These are phyloP conservation scores for Rhineura floridana DNA, from an alignment of 2,113 vertebrate genomes.

Conservation along the genomic window DNA sequence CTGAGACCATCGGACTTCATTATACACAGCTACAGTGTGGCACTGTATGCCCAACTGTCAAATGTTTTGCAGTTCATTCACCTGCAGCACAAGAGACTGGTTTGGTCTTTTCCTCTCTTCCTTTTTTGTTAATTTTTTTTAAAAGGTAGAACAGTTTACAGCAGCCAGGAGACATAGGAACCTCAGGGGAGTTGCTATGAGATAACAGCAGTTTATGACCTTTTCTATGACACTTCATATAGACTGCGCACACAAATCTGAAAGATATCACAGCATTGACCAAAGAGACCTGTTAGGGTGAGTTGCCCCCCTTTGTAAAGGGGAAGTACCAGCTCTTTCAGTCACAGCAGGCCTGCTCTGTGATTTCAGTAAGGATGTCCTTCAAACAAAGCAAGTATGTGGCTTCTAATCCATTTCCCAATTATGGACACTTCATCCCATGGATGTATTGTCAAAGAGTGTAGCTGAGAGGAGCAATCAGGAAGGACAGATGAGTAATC, in stretches of 20 bases:
- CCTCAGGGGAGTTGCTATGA: slow-evolving; percentile 15
- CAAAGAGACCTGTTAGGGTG: background rate
- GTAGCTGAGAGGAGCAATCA: background rate
- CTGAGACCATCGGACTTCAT: background rate
- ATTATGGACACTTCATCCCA: slow-evolving; percentile 14
- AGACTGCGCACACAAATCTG: slow-evolving; percentile 31
- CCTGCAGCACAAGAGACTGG: background rate
- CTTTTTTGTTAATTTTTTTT: background rate
- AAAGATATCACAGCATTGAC: slow-evolving; percentile 18
- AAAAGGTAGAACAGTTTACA: background rate
- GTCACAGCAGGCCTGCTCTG: background rate
- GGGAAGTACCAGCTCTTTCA: background rate
- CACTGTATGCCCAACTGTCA: background rate
- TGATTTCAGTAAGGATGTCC: slow-evolving; percentile 23
- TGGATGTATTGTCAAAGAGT: slow-evolving; percentile 13
- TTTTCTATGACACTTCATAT: slow-evolving; percentile 42
- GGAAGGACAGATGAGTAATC: background rate
- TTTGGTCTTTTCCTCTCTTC: background rate
- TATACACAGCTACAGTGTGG: background rate
- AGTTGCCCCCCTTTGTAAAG: background rate
- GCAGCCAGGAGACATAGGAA: slow-evolving; percentile 16
- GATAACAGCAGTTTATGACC: background rate
- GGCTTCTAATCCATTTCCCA: background rate
- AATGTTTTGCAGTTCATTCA: background rate
- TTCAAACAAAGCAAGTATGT: slow-evolving; percentile 19